A percentile compares a stretch with the other conserved stretches of the same genome.
Conservation (phyloP, 2,797 vertebrate genomes). For the Muscicapa striata region DNA sequence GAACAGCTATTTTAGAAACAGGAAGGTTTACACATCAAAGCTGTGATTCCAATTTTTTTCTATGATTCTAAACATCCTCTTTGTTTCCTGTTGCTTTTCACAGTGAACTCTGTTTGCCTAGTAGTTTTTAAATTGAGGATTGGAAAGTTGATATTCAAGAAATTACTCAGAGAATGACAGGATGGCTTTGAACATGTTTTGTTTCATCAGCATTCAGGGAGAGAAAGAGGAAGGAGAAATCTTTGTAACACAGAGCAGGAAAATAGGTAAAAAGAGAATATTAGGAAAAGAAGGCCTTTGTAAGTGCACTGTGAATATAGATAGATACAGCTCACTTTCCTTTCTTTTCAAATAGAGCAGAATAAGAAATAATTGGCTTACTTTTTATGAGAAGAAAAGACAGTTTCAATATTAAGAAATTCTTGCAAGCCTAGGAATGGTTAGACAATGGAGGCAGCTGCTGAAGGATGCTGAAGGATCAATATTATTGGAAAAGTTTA, state of each 20-base stretch:
- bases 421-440: not conserved
- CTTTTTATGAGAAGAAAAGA: not conserved
- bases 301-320: not conserved
- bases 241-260: not conserved
- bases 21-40: not conserved
- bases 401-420: not conserved
- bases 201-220: not conserved
- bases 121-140: not conserved
- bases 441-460: not conserved
- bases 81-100: not conserved
- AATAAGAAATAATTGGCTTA: conserved; percentile 42
- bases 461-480: not conserved
- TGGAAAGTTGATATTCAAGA: not conserved
- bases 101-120: not conserved
- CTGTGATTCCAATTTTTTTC: not conserved
- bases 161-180: not conserved
- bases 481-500: conserved; percentile 12
- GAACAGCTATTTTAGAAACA: not conserved
- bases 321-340: not conserved
- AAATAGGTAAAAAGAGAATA: not conserved
- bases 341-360: conserved; percentile 13
- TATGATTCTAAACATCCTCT: not conserved
- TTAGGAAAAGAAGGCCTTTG: not conserved
- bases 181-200: not conserved
- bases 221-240: not conserved